Conservation (phyloP, 1,140 invertebrate species). For the Meloidogyne exigua region DNA sequence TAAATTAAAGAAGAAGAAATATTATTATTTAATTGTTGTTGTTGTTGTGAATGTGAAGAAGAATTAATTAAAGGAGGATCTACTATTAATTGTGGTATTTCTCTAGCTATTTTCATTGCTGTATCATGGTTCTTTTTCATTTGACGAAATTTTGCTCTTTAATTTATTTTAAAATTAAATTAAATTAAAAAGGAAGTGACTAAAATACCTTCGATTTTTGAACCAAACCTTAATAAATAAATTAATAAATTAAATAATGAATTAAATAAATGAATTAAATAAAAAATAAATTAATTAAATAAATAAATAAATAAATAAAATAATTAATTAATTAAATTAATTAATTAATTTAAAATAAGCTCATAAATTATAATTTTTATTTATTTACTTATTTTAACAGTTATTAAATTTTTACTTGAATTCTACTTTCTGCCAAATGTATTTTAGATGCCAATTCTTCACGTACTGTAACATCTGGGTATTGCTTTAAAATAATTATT, state of each 20-base stretch:
- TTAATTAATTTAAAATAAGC: too few relatives aligned
- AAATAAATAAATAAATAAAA: too few relatives aligned
- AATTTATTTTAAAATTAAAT: not conserved
- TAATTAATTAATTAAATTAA: too few relatives aligned
- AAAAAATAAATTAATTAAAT: too few relatives aligned
- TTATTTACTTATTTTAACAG: too few relatives aligned
- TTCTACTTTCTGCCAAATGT: constrained; percentile 15
- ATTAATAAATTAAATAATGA: too few relatives aligned
- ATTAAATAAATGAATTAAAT: too few relatives aligned
- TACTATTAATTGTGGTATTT: not conserved
- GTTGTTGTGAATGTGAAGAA: too few relatives aligned
- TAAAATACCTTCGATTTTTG: not conserved
- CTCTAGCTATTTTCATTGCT: not conserved
- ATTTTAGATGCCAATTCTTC: constrained; percentile 15
- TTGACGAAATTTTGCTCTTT: not conserved
- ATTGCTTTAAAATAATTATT: constrained; percentile 4
- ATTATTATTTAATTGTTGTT: too few relatives aligned
- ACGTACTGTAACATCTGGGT: constrained; percentile 15
- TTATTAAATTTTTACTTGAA: constrained; percentile 9
- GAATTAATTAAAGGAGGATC: too few relatives aligned
- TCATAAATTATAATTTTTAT: too few relatives aligned
- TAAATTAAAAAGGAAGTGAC: not conserved
- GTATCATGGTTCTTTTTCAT: not conserved
- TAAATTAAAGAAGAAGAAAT: not conserved
- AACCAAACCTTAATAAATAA: not conserved